Conservation (phyloP, 2,797 vertebrate species). For the Pitangus sulphuratus region DNA sequence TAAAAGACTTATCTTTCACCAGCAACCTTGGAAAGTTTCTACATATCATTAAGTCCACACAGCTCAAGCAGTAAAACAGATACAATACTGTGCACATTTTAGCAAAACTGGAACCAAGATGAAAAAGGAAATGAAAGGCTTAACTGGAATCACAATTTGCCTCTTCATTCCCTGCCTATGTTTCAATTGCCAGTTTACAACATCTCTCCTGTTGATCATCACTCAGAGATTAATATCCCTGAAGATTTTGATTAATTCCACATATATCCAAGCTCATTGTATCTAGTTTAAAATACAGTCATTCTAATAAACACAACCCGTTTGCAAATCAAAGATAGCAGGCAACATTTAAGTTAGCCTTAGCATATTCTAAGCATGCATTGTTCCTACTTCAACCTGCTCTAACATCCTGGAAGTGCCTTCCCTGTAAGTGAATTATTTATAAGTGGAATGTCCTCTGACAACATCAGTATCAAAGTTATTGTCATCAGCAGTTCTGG, state of each 20-base stretch:
- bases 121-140: slow-evolving; percentile 12
- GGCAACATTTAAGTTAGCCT: neutral
- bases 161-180: neutral
- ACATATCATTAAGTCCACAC: neutral
- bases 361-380: neutral
- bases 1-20: neutral
- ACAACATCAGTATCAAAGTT: neutral
- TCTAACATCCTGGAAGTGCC: neutral
- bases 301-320: neutral
- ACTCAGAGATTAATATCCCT: neutral
- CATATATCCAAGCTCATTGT: neutral
- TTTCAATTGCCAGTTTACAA: neutral
- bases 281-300: neutral
- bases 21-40: neutral
- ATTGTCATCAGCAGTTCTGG: neutral
- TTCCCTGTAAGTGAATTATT: neutral
- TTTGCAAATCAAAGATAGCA: neutral
- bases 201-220: neutral
- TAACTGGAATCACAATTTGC: neutral
- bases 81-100: neutral
- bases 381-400: neutral
- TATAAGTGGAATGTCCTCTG: neutral
- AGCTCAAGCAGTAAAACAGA: neutral
- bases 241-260: neutral
- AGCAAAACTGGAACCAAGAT: neutral